Evolutionary conservation across 37 sponge, comb jelly and placozoan species (phyloP), one percentile per base, ranked within the genome.

Genomic region (Haliclona indistincta): DNA sequence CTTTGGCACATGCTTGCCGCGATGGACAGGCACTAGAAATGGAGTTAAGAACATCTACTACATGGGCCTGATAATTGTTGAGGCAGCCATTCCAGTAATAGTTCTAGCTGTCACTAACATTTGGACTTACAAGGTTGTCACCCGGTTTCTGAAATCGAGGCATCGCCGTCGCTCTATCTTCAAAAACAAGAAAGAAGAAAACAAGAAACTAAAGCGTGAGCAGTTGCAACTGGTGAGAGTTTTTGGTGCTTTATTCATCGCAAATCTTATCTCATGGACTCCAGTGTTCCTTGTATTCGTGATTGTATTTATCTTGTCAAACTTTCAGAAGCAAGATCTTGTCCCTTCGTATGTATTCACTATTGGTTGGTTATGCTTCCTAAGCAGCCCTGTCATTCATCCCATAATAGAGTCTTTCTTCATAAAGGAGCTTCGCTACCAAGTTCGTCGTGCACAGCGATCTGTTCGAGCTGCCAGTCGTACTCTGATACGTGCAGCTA

Each of bases 371-470:
- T 30, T 86, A 15, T 63, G 74, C n/a, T 86, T 69, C 56, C 70
- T 91, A 4, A 73, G 58, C 58, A 78, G 45, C 25, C 64, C 83
- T n/a, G 67, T 84, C 10, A 13, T 77, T 17, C 91, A 91, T 33
- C 91, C 91, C 2, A 85, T 91, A 42, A 53, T 91, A 13, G 86
- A 91, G 56, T 74, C 86, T 28, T 91, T 85, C 56, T 91, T 91
- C 64, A 82, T 85, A 39, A 85, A 76, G 43, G 91, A 91, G 36
- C 61, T 91, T 37, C 64, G 91, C 5, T 41, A 54, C 26, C 49
- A 62, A 20, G 72, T 91, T 6, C 30, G 29, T 2, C 39, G 72
- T 22, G 78, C 75, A 29, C 60, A 47, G 15, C 81, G 43, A 11
- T 22, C 40, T 0, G 64, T 85, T 1, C 60, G 60, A 25, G 6